A percentile compares a stretch with the other conserved stretches of the same genome.
Conservation (phyloP, 1,140 invertebrate species). For the Tetramorium alpestre region DNA sequence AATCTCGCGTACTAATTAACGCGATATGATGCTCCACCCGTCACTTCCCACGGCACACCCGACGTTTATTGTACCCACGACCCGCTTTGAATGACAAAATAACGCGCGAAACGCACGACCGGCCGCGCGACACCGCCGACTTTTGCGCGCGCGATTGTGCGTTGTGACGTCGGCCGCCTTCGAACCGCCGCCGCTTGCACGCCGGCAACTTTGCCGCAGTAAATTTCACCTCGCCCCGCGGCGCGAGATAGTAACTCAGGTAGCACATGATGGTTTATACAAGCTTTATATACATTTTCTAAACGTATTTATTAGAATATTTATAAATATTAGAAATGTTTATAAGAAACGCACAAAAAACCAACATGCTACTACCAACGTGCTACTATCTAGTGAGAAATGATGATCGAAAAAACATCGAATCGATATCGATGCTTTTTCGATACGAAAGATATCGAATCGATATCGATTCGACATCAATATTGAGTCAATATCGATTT, state of each 20-base stretch:
- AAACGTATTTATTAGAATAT: too few species aligned
- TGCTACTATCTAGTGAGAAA: too few species aligned
- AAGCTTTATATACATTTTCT: too few species aligned
- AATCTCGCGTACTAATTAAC: background rate
- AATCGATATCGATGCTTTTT: too few species aligned
- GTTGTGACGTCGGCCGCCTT: background rate
- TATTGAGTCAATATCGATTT: too few species aligned
- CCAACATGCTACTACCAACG: too few species aligned
- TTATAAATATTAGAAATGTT: too few species aligned
- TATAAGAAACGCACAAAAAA: too few species aligned
- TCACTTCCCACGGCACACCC: background rate
- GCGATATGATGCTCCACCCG: background rate
- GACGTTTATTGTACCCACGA: background rate
- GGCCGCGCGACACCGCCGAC: background rate
- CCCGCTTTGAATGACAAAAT: background rate
- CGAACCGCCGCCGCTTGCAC: background rate
- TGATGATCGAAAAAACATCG: too few species aligned
- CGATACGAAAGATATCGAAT: too few species aligned
- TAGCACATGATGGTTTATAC: background rate
- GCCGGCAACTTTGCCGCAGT: background rate
- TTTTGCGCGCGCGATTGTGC: background rate
- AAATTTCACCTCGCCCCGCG: background rate
- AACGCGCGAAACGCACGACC: background rate
- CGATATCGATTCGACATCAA: too few species aligned
- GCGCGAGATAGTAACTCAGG: background rate